phyloP scores from a whole-genome alignment of 2,113 vertebrate species.

The Datnioides undecimradiatus region DNA sequence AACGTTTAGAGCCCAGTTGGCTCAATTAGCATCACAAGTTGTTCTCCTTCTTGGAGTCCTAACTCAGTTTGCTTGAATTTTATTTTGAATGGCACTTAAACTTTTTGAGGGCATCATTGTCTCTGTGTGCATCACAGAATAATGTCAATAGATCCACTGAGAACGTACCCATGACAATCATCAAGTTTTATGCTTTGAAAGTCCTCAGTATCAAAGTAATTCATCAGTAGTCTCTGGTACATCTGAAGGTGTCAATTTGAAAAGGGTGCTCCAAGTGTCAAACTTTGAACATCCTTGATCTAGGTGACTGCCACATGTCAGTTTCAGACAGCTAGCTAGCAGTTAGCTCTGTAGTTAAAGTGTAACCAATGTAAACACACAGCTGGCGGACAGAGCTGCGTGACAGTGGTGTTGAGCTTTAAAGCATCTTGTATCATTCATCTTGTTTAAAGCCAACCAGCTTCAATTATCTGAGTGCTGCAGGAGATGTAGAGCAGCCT shows the following conservation, averaged over 20 bases:
- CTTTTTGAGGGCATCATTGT: background rate
- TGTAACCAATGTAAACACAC: background rate
- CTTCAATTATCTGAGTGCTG: background rate
- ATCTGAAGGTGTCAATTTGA: background rate
- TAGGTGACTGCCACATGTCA: background rate
- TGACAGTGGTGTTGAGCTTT: background rate
- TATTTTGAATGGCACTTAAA: background rate
- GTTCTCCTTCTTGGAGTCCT: background rate
- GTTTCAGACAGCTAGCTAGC: background rate
- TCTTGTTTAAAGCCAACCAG: background rate
- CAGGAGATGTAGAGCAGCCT: background rate
- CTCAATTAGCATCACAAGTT: background rate
- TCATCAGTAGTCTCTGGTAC: no score
- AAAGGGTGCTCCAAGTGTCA: background rate
- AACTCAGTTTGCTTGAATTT: background rate
- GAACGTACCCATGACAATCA: background rate
- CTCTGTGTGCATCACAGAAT: background rate
- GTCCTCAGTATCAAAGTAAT: background rate
- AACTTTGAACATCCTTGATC: background rate
- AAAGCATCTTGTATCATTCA: background rate
- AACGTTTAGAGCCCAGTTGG: background rate
- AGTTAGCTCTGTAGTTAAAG: background rate
- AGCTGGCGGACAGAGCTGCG: background rate
- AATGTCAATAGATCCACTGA: background rate
- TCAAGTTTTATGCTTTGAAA: background rate